Percentiles rank a stretch among this genome's conserved stretches.
phyloP scores from a whole-genome alignment of 2,888 invertebrate species.

The Drosophila anomelani region DNA sequence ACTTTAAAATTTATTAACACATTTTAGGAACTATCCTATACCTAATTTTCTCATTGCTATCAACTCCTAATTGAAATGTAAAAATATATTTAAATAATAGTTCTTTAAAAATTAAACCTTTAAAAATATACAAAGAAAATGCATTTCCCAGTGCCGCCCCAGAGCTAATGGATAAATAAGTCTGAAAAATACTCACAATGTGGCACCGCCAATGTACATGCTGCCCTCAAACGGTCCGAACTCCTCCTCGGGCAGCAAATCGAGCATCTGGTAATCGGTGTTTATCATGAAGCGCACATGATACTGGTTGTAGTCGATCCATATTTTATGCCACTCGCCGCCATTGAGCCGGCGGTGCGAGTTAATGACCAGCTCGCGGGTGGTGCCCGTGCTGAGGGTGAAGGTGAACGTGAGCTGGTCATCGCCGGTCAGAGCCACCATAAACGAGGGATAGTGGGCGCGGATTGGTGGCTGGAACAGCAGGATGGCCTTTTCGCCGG shows the following conservation, averaged over 20 bases:
- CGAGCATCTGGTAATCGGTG: constrained; percentile 94
- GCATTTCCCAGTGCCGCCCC: background rate
- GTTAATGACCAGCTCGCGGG: constrained; percentile 92
- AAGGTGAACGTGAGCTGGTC: constrained; percentile 95
- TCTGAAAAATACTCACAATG: constrained; percentile 89
- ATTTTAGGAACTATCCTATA: background rate
- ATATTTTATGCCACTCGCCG: constrained; percentile 98
- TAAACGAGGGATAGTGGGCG: constrained; percentile 95
- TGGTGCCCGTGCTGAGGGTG: constrained; percentile 93
- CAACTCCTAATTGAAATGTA: too few relatives aligned
- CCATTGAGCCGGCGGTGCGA: constrained; percentile 93
- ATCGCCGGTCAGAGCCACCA: constrained; percentile 95
- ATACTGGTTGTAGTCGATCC: constrained; percentile 97
- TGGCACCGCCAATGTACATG: constrained; percentile 97
- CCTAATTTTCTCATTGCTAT: too few relatives aligned
- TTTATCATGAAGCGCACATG: constrained; percentile 97
- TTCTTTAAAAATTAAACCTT: too few relatives aligned
- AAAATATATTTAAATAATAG: too few relatives aligned
- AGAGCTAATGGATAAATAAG: background rate
- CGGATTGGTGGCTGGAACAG: constrained; percentile 96
- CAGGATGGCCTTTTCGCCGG: constrained; percentile 94
- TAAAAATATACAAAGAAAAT: background rate
- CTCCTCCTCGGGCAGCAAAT: constrained; percentile 92
- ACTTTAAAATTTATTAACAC: too few relatives aligned
- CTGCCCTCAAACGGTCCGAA: constrained; percentile 97